Evolutionary conservation across 1,140 invertebrate genomes (phyloP), one percentile per base, ranked within the genome.

Genomic region (Zeugodacus cucurbitae): DNA sequence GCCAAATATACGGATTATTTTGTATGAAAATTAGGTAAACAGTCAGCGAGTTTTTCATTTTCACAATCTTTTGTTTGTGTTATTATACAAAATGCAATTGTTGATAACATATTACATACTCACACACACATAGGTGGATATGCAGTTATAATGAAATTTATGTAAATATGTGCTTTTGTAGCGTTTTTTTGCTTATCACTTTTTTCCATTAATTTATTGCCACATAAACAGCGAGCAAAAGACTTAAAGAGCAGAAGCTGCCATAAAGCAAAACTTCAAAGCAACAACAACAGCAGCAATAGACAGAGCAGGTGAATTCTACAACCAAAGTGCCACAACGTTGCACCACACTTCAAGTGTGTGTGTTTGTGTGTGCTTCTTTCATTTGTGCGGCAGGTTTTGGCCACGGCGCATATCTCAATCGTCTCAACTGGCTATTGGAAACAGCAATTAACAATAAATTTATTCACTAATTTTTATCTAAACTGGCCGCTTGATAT

Each of bases 401-500:
- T 17, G 64, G 29, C 64, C 26, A 74, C 34, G 14, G 29, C 17
- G 14, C 34, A 82, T 82, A 82, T 82, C 74, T 82, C n/a, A 82
- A 48, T 48, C 41, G 74, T 82, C 10, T 48, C n/a, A 6, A 11
- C 7, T 82, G 41, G n/a, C 74, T 41, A 48, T 37, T 82, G 44
- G 22, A 82, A 48, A 29, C 29, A 82, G 74, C 41, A 82, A 82
- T 82, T 82, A 82, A 82, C 74, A 82, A 82, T 82, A 82, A 82
- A 82, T 82, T 82, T 82, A 82, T 82, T 82, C 41, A 82, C 74
- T 48, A 82, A 82, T 82, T 82, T 82, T 48, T 48, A 82, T 82
- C 74, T 48, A 82, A 82, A 82, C 74, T 29, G 74, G 41, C 74
- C 41, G 74, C 74, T 48, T 82, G 41, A 82, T 82, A 29, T 82